Evolutionary conservation across 2,797 vertebrate species (phyloP).

Genomic region (Hirundo rustica): DNA sequence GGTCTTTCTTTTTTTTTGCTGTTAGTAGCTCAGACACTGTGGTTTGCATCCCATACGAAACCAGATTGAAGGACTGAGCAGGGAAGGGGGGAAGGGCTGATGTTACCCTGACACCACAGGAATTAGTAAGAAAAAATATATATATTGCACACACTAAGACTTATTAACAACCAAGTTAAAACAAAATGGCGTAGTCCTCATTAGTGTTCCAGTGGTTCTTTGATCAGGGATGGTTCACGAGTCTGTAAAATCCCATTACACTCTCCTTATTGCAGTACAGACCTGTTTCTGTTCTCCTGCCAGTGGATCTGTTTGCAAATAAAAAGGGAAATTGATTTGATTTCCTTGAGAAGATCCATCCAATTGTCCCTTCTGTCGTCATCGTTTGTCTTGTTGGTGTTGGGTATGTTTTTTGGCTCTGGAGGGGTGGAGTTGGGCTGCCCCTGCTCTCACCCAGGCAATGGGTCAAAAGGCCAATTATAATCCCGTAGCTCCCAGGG

Average conservation of each 20-base stretch:
- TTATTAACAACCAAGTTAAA: slow-evolving; percentile 78
- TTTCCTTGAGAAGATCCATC: slow-evolving; percentile 76
- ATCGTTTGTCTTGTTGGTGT: slow-evolving; percentile 57
- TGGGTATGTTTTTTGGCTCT: slow-evolving; percentile 79
- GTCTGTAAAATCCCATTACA: slow-evolving; percentile 65
- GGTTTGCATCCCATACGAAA: slow-evolving; percentile 66
- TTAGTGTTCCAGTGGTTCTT: slow-evolving; percentile 73
- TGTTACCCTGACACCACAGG: slow-evolving; percentile 74
- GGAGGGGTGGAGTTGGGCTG: slow-evolving; percentile 76
- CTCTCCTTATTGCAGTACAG: slow-evolving; percentile 77
- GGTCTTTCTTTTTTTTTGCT: slow-evolving; percentile 61
- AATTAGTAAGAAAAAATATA: slow-evolving; percentile 79
- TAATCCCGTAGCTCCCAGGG: slow-evolving; percentile 96
- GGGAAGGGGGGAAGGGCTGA: slow-evolving; percentile 59
- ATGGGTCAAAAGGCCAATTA: slow-evolving; percentile 80
- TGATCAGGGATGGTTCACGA: slow-evolving; percentile 65
- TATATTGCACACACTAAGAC: slow-evolving; percentile 77
- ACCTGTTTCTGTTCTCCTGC: slow-evolving; percentile 71
- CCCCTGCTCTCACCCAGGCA: slow-evolving; percentile 78
- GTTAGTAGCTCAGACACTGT: slow-evolving; percentile 67
- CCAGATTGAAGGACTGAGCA: slow-evolving; percentile 67
- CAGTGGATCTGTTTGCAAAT: slow-evolving; percentile 65
- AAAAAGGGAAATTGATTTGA: slow-evolving; percentile 69
- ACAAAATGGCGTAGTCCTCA: slow-evolving; percentile 74
- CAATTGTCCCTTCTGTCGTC: slow-evolving; percentile 69